A percentile compares a stretch with the other conserved stretches of the same genome.
phyloP scores from a whole-genome alignment of 2,797 vertebrate genomes.

The Bradypodion pumilum region DNA sequence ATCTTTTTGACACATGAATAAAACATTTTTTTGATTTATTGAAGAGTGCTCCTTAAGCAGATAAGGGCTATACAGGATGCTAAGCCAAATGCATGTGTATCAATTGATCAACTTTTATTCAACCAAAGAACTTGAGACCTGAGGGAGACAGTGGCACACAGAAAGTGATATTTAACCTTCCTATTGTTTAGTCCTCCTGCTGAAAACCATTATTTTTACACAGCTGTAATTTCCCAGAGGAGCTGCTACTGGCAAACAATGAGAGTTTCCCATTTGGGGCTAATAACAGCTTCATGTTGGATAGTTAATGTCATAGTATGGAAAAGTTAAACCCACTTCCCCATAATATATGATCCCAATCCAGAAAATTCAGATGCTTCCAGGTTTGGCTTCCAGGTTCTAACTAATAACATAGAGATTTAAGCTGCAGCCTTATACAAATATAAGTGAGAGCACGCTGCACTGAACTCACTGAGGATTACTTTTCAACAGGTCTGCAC shows the following conservation, averaged over 20 bases:
- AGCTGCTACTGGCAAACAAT: no score
- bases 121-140: background rate
- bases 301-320: background rate
- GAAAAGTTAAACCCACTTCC: background rate
- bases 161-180: background rate
- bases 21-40: no score
- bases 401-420: background rate
- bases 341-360: background rate
- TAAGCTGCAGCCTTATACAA: background rate
- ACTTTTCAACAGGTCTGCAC: background rate
- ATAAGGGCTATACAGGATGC: background rate
- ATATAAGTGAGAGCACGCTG: background rate
- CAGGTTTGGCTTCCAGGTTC: accelerated
- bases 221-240: background rate
- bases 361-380: background rate
- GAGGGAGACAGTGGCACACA: background rate
- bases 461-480: background rate
- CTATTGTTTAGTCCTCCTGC: background rate
- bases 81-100: background rate
- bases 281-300: background rate
- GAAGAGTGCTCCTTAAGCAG: no score
- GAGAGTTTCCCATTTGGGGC: background rate
- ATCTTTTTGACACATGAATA: no score
- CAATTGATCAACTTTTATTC: background rate
- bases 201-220: background rate